Conservation (phyloP, 2,888 invertebrate species). For the Dusona sp. region DNA sequence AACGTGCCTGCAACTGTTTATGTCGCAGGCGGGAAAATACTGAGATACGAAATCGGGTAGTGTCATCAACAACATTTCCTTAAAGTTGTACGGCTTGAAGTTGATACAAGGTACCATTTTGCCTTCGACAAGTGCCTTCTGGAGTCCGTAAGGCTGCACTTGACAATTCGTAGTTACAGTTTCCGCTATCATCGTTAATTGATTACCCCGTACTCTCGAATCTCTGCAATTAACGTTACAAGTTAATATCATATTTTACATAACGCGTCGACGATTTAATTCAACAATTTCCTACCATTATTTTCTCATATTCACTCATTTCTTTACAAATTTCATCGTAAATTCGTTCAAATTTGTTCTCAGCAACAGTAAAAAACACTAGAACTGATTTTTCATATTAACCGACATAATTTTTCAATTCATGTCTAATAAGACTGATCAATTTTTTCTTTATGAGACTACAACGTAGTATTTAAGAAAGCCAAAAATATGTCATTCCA, state of each 20-base stretch:
- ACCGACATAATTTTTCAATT: too few relatives aligned
- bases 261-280: neutral
- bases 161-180: slow-evolving; percentile 86
- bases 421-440: too few relatives aligned
- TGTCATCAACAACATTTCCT: slow-evolving; percentile 91
- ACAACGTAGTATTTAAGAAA: too few relatives aligned
- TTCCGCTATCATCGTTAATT: slow-evolving; percentile 90
- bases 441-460: too few relatives aligned
- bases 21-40: slow-evolving; percentile 92
- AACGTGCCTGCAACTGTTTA: slow-evolving; percentile 91
- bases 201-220: slow-evolving; percentile 85
- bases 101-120: slow-evolving; percentile 94
- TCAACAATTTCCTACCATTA: neutral
- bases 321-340: too few relatives aligned
- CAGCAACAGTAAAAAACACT: too few relatives aligned
- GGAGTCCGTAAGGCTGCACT: slow-evolving; percentile 86
- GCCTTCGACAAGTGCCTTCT: slow-evolving; percentile 92
- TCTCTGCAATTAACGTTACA: slow-evolving; percentile 75
- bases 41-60: slow-evolving; percentile 92
- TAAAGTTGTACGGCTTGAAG: slow-evolving; percentile 93
- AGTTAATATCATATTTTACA: neutral
- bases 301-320: neutral
- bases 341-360: neutral
- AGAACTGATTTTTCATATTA: too few relatives aligned
- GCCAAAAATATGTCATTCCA: too few relatives aligned